phyloP scores from a whole-genome alignment of 2,888 invertebrate genomes.

The Hermaeophaga mercurialis region DNA sequence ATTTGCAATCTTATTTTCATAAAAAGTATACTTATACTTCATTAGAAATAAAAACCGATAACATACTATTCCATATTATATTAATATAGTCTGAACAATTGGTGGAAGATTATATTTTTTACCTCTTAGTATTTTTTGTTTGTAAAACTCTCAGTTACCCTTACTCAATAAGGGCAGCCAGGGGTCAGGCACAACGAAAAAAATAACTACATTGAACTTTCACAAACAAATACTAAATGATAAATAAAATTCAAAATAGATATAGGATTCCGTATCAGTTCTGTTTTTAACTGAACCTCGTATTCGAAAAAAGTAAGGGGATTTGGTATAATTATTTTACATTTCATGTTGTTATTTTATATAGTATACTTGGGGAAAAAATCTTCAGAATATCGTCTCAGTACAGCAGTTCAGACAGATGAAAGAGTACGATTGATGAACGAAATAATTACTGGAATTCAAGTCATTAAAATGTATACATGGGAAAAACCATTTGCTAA shows the following conservation, averaged over 20 bases:
- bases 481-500: conserved; percentile 89
- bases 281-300: neutral
- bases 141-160: too few relatives aligned
- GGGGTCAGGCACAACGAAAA: too few relatives aligned
- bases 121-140: too few relatives aligned
- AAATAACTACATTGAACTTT: neutral
- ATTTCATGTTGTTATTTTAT: too few relatives aligned
- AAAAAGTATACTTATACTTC: too few relatives aligned
- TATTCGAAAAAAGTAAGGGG: neutral
- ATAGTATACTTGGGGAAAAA: conserved; percentile 66
- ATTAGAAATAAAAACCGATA: too few relatives aligned
- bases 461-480: conserved; percentile 95
- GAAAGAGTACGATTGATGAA: conserved; percentile 86
- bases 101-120: too few relatives aligned
- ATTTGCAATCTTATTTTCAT: too few relatives aligned
- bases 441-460: conserved; percentile 84
- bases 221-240: neutral
- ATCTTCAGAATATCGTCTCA: conserved; percentile 73
- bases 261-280: neutral
- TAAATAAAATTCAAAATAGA: neutral
- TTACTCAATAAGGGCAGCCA: too few relatives aligned
- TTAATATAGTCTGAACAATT: too few relatives aligned
- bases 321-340: too few relatives aligned
- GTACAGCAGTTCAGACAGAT: conserved; percentile 81
- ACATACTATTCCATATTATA: too few relatives aligned